Base-by-base conservation (phyloP, 2,797 vertebrate genomes). In the Tiaroga cobitis region DNA sequence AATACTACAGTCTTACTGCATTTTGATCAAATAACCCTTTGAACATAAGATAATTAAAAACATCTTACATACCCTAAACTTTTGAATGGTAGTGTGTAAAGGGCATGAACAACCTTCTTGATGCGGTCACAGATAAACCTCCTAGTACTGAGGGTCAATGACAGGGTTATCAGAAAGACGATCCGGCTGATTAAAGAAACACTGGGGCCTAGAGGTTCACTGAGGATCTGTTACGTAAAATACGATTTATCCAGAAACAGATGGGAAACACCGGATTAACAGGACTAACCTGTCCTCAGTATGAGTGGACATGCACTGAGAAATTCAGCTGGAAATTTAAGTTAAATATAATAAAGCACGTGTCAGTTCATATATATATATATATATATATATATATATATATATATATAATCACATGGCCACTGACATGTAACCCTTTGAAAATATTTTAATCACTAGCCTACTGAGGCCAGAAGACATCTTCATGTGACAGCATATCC, bases 181-280 rank as follows among this genome's bases (percentile, higher is more conserved):
- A 51, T 69, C 24, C 69, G 46, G 46, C 32, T 69, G 79, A 81
- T 81, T 56, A 70, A 69, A 68, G 9, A 80, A 68, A 81, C 46
- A 54, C 8, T 19, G 19, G 46, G 15, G 41, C 21, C 49, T 34
- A 18, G 8, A 39, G 3, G 8, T 29, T 81, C 8, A 56, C 34
- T 19, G 34, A 59, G 34, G 51, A 81, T 39, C 3, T 41, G 67
- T 41, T 69, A 37, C 1, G 34, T 72, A 81, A 70, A 70, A 72
- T 72, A 59, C 26, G 6, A 24, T 49, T 15, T 26, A 65, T 63
- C 26, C 10, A 63, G 56, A 65, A 67, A 29, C 41, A 80, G 39
- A 65, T 49, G 61, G 61, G 18, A 67, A 80, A 80, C 59, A 34
- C 61, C 1, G 26, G 26, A 67, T 49, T 49, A 65, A 46, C 61